Percentiles rank a stretch among this genome's conserved stretches.
Evolutionary conservation across 2,888 invertebrate genomes (phyloP).

Genomic region (Adelphocoris suturalis): DNA sequence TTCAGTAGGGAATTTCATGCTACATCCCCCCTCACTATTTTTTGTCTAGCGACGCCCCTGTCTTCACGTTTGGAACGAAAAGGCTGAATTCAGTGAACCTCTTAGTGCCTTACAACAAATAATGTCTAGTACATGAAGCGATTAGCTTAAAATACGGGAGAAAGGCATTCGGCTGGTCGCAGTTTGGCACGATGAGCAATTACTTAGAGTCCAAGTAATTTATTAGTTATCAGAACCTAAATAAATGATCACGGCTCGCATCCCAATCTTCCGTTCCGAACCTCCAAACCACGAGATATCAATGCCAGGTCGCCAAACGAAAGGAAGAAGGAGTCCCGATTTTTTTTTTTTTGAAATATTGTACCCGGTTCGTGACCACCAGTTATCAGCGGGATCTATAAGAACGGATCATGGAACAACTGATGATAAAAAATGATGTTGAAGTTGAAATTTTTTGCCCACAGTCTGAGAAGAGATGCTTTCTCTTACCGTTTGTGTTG

Average conservation of each 20-base stretch:
- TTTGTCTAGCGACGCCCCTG: too few relatives aligned
- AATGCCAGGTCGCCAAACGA: not conserved
- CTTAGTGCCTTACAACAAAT: too few relatives aligned
- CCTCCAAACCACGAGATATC: slow-evolving; percentile 13
- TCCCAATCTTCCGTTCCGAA: not conserved
- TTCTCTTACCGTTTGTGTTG: not conserved
- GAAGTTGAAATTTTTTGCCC: not conserved
- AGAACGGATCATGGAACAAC: not conserved
- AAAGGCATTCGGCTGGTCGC: not conserved
- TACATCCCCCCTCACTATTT: too few relatives aligned
- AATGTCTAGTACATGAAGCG: not conserved
- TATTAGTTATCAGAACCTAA: slow-evolving; percentile 59
- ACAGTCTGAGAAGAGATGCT: not conserved
- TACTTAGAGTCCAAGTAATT: slow-evolving; percentile 33
- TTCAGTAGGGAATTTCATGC: too few relatives aligned
- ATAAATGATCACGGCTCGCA: slow-evolving; percentile 52
- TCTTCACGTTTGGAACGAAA: too few relatives aligned
- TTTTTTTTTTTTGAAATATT: slow-evolving; percentile 28
- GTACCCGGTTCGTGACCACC: slow-evolving; percentile 43
- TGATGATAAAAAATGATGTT: not conserved
- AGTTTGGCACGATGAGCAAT: slow-evolving; percentile 51
- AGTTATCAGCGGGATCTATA: slow-evolving; percentile 34
- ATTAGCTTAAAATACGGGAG: not conserved
- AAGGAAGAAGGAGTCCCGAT: not conserved
- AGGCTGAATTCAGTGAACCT: too few relatives aligned